Base-by-base conservation (phyloP, 2,113 vertebrate species). In the Istiophorus platypterus region DNA sequence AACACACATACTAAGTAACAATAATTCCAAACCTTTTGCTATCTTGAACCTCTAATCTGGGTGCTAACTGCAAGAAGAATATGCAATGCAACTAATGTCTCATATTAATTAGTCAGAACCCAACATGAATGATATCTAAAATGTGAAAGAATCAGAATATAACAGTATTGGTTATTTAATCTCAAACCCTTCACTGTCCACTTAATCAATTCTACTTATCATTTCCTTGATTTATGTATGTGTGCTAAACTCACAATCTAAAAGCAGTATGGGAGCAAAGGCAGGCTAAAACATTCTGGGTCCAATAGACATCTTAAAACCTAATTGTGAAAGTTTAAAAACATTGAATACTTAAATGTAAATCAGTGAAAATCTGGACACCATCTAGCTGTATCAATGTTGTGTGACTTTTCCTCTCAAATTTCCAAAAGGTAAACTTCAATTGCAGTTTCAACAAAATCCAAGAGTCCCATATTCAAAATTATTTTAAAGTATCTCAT, bases 181-280 rank as follows among this genome's bases (percentile, higher is more conserved):
- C 18, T 20, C 47, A 51, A 51, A n/a, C 51, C 10, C n/a, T 24
- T 54, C 3, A 54, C 51, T 54, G 22, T 11, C n/a, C 22, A 54
- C n/a, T 24, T 45, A 58, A 58, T 15, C 31, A 52, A 22, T 74
- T 74, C 41, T 15, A 62, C 49, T 62, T 57, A 42, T 49, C 26
- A 29, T 15, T 58, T 15, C 9, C 22, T 54, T 54, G n/a, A 17
- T 63, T 41, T 39, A 54, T 66, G 26, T 45, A 65, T 56, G 37
- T 47, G 34, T 29, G 51, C 11, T 54, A 20, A 12, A 37, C 56
- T 49, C 57, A 34, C 51, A 63, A 54, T 54, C 22, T 54, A 22
- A 54, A 11, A 11, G 20, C 18, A 22, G 10, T 12, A 20, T 20
- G 49, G 22, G 59, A 62, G n/a, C 9, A 56, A 56, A 56, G 52